A percentile compares a stretch with the other conserved stretches of the same genome.
These are phyloP conservation scores for Noctua comes DNA, from an alignment of 2,888 invertebrate species.

Conservation along the genomic window DNA sequence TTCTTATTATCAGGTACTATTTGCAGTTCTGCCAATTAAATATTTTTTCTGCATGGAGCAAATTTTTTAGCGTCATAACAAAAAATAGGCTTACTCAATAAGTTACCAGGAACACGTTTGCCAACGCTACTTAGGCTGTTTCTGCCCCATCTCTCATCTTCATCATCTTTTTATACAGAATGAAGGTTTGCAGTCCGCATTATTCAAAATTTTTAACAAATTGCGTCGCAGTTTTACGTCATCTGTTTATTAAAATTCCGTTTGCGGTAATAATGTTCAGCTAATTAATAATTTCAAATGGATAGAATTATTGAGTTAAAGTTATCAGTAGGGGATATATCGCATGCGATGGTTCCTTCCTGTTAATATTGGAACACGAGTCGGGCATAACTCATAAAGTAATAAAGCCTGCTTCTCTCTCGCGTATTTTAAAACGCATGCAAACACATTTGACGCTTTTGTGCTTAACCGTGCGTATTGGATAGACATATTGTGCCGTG, in stretches of 20 bases:
- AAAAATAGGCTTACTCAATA: background rate
- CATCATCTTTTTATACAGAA: background rate
- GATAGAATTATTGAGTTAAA: background rate
- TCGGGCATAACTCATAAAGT: background rate
- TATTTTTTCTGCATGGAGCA: background rate
- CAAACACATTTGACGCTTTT: constrained; percentile 10
- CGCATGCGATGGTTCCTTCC: background rate
- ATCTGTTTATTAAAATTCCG: background rate
- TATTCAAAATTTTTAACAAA: background rate
- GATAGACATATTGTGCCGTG: constrained; percentile 80
- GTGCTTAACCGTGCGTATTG: constrained; percentile 55
- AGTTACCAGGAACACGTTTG: background rate
- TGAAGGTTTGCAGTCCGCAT: background rate
- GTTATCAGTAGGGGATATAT: background rate
- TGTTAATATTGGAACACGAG: background rate
- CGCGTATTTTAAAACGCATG: constrained; percentile 11
- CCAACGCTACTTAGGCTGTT: background rate
- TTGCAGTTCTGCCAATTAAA: background rate
- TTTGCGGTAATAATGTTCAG: background rate
- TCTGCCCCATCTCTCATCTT: background rate
- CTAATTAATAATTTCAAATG: background rate
- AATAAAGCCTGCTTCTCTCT: background rate
- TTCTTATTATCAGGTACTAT: background rate
- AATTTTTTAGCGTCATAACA: background rate
- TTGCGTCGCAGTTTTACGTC: background rate